Percentiles rank a stretch among this genome's conserved stretches.
Evolutionary conservation across 2,888 invertebrate genomes (phyloP).

Genomic region (Napeogenes inachia): DNA sequence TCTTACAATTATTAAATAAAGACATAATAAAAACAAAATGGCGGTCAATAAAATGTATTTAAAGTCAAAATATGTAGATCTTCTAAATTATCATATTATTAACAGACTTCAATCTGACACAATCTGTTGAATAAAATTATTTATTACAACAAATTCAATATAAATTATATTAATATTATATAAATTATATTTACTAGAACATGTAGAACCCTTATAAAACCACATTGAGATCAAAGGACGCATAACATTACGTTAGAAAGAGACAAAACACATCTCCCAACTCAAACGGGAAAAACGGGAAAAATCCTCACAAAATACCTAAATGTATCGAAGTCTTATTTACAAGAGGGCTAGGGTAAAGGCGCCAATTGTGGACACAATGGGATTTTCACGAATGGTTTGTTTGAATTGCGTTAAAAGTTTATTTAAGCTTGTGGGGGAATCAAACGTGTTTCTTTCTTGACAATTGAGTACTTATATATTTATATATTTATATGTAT

Average conservation of each 20-base stretch:
- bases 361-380: slow-evolving; percentile 43
- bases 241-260: neutral
- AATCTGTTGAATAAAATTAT: too few relatives aligned
- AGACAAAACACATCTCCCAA: slow-evolving; percentile 6
- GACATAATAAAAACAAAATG: slow-evolving; percentile 43
- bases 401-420: slow-evolving; percentile 33
- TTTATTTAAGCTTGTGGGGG: slow-evolving; percentile 34
- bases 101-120: too few relatives aligned
- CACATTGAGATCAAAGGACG: too few relatives aligned
- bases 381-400: slow-evolving; percentile 44
- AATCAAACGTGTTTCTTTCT: slow-evolving; percentile 11
- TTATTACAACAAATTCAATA: too few relatives aligned
- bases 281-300: slow-evolving; percentile 30
- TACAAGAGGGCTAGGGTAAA: slow-evolving; percentile 37
- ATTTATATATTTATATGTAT: slow-evolving; percentile 12
- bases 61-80: too few relatives aligned
- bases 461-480: neutral
- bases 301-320: slow-evolving; percentile 36
- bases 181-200: too few relatives aligned
- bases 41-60: neutral
- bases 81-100: too few relatives aligned
- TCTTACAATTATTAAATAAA: slow-evolving; percentile 53
- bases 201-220: too few relatives aligned
- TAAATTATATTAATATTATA: too few relatives aligned
- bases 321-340: slow-evolving; percentile 39